Evolutionary conservation across 2,888 invertebrate genomes (phyloP), one percentile per base, ranked within the genome.

Genomic region (Acrocyrtus sp.): DNA sequence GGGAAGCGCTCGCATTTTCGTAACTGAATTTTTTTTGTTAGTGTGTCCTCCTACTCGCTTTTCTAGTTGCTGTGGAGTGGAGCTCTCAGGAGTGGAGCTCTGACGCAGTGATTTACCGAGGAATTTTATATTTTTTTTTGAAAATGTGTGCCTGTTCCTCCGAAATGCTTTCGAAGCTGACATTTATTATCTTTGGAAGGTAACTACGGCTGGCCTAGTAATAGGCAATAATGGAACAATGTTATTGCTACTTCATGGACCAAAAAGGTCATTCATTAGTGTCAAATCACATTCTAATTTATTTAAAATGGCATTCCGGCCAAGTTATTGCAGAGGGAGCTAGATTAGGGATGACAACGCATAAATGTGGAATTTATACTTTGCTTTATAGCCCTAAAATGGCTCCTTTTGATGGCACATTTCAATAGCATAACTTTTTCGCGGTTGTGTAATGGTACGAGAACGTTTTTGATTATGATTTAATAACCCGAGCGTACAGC

Each of bases 291-390:
- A 24, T 3, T 51, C 12, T 6, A 27, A 8, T 17, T 3, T 51
- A n/a, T 26, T 24, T 50, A 21, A 24, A 26, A 12, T 17, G 27
- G 12, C 26, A n/a, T 27, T 19, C 22, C n/a, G 19, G 17, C 27
- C 29, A 19, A 26, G 5, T 29, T n/a, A 63, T 26, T 47, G 8
- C 26, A 43, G 24, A 27, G 19, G 41, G 22, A 24, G 27, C 26
- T 60, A 60, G 68, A 68, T 68, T 60, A 68, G 54, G 67, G 43
- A 60, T 68, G 68, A 68, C 68, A 68, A 68, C 60, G 58, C 60
- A 60, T 68, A 68, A 67, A 57, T 45, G 68, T 60, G 51, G 51
- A 51, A 68, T 68, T 68, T 60, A 68, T 68, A 68, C 60, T 58
- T 60, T 60, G 53, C 58, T 60, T 68, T 58, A 68, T 43, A 43